These are phyloP conservation scores for Oscarella lobularis DNA, from an alignment of 37 sponge, comb jelly and placozoan species.

Conservation along the genomic window DNA sequence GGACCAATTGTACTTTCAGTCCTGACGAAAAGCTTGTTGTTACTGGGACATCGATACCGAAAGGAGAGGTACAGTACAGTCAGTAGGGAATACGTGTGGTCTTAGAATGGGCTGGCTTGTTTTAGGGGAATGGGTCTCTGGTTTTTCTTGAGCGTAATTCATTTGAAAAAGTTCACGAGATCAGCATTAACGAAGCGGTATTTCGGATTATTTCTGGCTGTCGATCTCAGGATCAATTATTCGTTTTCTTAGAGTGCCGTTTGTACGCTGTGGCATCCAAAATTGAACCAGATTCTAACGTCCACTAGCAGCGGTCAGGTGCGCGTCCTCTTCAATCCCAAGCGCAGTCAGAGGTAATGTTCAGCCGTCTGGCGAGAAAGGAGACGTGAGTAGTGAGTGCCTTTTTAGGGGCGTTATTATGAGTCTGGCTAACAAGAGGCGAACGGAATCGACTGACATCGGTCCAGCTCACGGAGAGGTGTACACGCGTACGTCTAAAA, in stretches of 20 bases:
- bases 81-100: no score
- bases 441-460: slow-evolving; percentile 13
- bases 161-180: slow-evolving; percentile 32
- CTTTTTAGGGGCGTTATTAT: slow-evolving; percentile 41
- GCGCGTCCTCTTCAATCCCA: slow-evolving; percentile 52
- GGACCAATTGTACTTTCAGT: slow-evolving; percentile 78
- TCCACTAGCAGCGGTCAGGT: slow-evolving; percentile 67
- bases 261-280: slow-evolving; percentile 78
- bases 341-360: slow-evolving; percentile 39
- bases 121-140: slow-evolving; percentile 44
- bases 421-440: slow-evolving; percentile 42
- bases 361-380: neutral
- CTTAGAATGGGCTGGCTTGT: no score
- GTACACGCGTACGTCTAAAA: slow-evolving; percentile 21
- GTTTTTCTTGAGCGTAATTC: slow-evolving; percentile 50
- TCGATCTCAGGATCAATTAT: neutral
- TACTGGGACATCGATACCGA: slow-evolving; percentile 60
- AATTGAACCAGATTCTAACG: slow-evolving; percentile 80
- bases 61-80: slow-evolving; percentile 32
- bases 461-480: slow-evolving; percentile 4
- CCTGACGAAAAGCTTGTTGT: slow-evolving; percentile 78
- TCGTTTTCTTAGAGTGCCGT: slow-evolving; percentile 50
- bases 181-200: slow-evolving; percentile 29
- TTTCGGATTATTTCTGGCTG: neutral
- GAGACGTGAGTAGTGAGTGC: neutral